A percentile compares a stretch with the other conserved stretches of the same genome.
Conservation (phyloP, 2,113 vertebrate species). For the Rallus limicola region DNA sequence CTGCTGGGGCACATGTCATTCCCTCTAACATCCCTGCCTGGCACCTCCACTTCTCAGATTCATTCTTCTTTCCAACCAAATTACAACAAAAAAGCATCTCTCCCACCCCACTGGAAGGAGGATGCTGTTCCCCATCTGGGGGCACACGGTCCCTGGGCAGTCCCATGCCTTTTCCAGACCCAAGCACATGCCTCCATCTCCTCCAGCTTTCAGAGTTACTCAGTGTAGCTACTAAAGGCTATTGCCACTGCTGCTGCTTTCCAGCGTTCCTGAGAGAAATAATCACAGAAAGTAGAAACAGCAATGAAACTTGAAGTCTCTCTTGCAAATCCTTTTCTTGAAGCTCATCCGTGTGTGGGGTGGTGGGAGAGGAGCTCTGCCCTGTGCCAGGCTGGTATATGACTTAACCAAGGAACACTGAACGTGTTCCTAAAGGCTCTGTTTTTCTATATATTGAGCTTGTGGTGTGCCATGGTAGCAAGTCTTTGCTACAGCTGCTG, state of each 20-base stretch:
- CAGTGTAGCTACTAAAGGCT: background rate
- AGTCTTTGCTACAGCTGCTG: background rate
- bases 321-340: background rate
- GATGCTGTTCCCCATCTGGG: background rate
- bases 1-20: background rate
- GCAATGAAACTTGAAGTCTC: background rate
- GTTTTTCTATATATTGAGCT: background rate
- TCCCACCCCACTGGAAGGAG: background rate
- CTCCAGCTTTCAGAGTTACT: background rate
- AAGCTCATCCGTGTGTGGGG: accelerated
- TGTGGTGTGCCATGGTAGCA: accelerated
- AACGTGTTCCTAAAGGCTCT: background rate
- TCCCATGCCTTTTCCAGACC: background rate
- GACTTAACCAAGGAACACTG: background rate
- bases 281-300: background rate
- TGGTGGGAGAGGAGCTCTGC: accelerated
- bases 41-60: background rate
- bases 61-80: background rate
- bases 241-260: background rate
- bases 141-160: accelerated
- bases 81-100: background rate
- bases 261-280: background rate
- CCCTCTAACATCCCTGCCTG: background rate
- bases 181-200: background rate
- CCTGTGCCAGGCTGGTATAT: background rate